Evolutionary conservation across 2,797 vertebrate genomes (phyloP).

Genomic region (Eulemur rubriventer): DNA sequence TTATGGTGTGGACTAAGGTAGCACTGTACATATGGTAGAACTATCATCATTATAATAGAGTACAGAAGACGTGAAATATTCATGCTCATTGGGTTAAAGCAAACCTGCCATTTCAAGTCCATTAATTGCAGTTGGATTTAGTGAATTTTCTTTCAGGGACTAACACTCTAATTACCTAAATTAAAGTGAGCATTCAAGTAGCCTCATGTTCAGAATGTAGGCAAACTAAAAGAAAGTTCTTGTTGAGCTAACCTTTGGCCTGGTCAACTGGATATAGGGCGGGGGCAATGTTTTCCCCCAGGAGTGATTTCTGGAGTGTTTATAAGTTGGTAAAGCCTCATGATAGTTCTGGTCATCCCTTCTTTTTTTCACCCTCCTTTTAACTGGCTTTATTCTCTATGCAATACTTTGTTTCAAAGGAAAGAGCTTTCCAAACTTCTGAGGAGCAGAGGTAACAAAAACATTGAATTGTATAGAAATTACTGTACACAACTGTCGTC

Average conservation of each 20-base stretch:
- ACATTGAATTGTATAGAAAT: not conserved
- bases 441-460: not conserved
- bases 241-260: not conserved
- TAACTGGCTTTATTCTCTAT: not conserved
- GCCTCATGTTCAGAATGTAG: not conserved
- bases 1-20: not conserved
- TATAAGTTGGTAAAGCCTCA: not conserved
- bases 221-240: not conserved
- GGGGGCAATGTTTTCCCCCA: not conserved
- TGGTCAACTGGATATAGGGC: not conserved
- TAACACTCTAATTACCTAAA: slow-evolving; percentile 26
- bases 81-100: slow-evolving; percentile 33
- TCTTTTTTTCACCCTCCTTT: not conserved
- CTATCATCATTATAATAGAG: not conserved
- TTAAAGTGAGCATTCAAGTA: not conserved
- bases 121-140: slow-evolving; percentile 51
- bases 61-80: slow-evolving; percentile 44
- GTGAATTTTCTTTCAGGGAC: slow-evolving; percentile 44
- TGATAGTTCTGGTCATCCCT: not conserved
- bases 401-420: not conserved
- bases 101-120: slow-evolving; percentile 42
- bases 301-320: not conserved
- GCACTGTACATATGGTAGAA: not conserved
- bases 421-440: not conserved
- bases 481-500: not conserved